A percentile compares a stretch with the other conserved stretches of the same genome.
These are phyloP conservation scores for Oligia strigilis DNA, from an alignment of 2,888 invertebrate species.

Conservation along the genomic window DNA sequence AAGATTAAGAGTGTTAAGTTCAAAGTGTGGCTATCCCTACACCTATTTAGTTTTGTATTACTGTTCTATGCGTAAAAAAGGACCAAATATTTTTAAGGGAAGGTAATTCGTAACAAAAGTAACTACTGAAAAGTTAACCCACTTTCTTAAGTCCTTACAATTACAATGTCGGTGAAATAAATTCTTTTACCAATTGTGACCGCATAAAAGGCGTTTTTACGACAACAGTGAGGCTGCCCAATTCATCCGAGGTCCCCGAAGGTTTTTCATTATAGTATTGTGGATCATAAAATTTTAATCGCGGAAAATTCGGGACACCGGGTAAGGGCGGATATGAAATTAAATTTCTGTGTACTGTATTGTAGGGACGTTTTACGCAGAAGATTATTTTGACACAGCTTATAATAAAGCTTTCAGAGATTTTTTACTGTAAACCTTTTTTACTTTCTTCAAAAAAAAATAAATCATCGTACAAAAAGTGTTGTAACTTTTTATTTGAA, in stretches of 20 bases:
- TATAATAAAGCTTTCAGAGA: conserved; percentile 21
- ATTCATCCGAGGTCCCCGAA: conserved; percentile 62
- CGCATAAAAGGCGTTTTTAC: conserved; percentile 68
- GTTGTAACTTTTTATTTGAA: conserved; percentile 55
- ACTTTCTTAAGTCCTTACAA: conserved; percentile 30
- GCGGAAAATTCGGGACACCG: conserved; percentile 57
- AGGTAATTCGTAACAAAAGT: not conserved
- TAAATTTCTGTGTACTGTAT: conserved; percentile 56
- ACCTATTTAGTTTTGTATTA: not conserved
- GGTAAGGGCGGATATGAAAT: conserved; percentile 60
- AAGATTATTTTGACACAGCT: conserved; percentile 34
- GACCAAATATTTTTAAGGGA: not conserved
- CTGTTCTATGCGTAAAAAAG: not conserved
- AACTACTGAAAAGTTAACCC: conserved; percentile 20
- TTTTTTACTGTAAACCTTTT: conserved; percentile 12
- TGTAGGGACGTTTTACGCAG: conserved; percentile 33
- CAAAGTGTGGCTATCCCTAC: too few species aligned
- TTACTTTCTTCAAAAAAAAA: conserved; percentile 8
- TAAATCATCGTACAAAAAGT: not conserved
- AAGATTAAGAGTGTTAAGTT: too few species aligned
- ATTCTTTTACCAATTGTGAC: conserved; percentile 62
- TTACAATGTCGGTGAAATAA: conserved; percentile 54
- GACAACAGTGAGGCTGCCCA: conserved; percentile 66
- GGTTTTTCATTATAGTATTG: conserved; percentile 67
- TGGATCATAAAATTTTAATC: conserved; percentile 68